phyloP scores from a whole-genome alignment of 35 echinoderm and acorn worm species.

The Heliocidaris tuberculata region DNA sequence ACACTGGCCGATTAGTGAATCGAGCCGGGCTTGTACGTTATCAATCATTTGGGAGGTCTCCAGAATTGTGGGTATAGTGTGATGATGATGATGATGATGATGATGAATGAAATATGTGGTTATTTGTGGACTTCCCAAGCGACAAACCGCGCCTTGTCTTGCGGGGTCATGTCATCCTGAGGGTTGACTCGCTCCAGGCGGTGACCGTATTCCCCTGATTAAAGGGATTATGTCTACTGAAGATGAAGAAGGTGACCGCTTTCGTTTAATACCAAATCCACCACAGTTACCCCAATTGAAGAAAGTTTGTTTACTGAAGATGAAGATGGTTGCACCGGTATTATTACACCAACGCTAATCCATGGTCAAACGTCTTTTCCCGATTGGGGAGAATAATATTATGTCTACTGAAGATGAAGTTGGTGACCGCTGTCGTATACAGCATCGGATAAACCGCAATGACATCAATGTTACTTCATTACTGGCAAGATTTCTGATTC shows the following conservation, averaged over 20 bases:
- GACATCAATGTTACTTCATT: no score
- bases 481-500: no score
- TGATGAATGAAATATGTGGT: background rate
- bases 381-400: no score
- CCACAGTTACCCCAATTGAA: background rate
- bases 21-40: background rate
- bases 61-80: background rate
- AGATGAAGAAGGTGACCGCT: background rate
- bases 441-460: no score
- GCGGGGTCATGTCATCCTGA: background rate
- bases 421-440: no score
- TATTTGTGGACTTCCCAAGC: background rate
- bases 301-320: background rate
- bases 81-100: background rate
- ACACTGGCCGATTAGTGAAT: background rate
- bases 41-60: background rate
- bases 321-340: background rate
- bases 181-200: background rate
- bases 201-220: background rate
- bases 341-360: no score
- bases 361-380: no score
- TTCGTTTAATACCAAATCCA: background rate
- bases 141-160: conserved; percentile 7
- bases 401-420: no score
- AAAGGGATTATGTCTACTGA: background rate